Conservation (phyloP, 2,113 vertebrate genomes). For the Physeter macrocephalus region DNA sequence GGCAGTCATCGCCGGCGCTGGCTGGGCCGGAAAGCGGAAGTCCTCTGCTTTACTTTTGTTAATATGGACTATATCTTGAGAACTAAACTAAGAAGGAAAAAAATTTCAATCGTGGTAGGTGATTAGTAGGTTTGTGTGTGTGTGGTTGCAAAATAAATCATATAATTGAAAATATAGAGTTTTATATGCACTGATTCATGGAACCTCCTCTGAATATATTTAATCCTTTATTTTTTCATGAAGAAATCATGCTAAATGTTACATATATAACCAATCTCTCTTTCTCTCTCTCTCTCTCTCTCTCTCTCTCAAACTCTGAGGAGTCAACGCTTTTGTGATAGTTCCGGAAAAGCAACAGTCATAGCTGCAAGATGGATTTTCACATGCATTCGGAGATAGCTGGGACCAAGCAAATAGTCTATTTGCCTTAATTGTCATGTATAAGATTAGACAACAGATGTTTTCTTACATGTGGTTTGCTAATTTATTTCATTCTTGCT, state of each 20-base stretch:
- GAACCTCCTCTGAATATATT: background rate
- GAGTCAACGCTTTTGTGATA: background rate
- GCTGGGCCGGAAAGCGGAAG: too few species aligned
- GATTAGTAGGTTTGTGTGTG: background rate
- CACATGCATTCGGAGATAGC: conserved; percentile 7
- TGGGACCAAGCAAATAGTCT: conserved; percentile 35
- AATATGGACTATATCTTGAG: background rate
- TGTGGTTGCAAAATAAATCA: conserved; percentile 9
- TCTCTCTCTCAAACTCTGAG: background rate
- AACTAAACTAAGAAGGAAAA: background rate
- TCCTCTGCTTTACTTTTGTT: background rate
- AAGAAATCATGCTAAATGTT: background rate
- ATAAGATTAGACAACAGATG: conserved; percentile 43
- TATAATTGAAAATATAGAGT: background rate
- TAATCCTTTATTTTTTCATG: background rate
- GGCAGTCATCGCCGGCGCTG: too few species aligned
- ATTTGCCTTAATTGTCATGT: conserved; percentile 56
- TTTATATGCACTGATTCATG: background rate
- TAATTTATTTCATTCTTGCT: conserved; percentile 64
- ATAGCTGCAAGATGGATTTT: background rate
- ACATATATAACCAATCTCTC: background rate
- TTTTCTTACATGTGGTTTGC: conserved; percentile 40
- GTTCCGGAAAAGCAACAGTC: background rate
- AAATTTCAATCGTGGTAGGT: background rate
- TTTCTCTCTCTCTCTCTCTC: background rate